phyloP scores from a whole-genome alignment of 2,888 invertebrate species.

The Stictocephala bisonia region DNA sequence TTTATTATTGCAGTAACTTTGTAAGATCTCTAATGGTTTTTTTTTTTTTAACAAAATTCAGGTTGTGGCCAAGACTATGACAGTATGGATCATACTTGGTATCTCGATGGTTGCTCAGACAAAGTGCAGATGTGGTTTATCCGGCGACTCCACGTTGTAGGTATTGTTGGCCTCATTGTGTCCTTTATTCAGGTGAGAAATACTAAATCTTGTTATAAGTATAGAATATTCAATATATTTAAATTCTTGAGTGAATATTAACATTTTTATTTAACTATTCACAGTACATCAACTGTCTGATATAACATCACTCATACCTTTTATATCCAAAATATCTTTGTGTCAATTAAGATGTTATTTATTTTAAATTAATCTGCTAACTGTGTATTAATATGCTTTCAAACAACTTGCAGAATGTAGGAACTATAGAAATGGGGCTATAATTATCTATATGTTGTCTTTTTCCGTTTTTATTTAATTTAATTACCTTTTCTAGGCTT shows the following conservation, averaged over 20 bases:
- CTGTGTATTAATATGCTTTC: too few relatives aligned
- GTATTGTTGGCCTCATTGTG: slow-evolving; percentile 79
- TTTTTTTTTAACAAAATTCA: slow-evolving; percentile 49
- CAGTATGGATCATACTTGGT: slow-evolving; percentile 69
- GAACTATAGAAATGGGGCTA: too few relatives aligned
- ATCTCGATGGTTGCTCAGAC: slow-evolving; percentile 78
- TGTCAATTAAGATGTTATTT: too few relatives aligned
- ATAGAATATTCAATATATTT: not conserved
- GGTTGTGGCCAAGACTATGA: slow-evolving; percentile 63
- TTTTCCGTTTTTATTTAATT: too few relatives aligned
- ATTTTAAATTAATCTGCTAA: too few relatives aligned
- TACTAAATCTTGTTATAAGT: not conserved
- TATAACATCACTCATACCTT: too few relatives aligned
- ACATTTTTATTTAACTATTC: not conserved
- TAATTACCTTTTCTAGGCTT: too few relatives aligned
- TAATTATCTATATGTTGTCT: too few relatives aligned
- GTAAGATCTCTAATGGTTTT: too few relatives aligned
- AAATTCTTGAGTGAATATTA: not conserved
- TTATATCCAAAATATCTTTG: too few relatives aligned
- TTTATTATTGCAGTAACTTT: too few relatives aligned
- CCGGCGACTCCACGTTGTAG: slow-evolving; percentile 82
- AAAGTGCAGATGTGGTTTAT: slow-evolving; percentile 82
- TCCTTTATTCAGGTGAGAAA: slow-evolving; percentile 80
- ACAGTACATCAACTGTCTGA: not conserved
- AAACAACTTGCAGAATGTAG: too few relatives aligned